Evolutionary conservation across 2,888 invertebrate species (phyloP).

Genomic region (Trypoxylon attenuatum): DNA sequence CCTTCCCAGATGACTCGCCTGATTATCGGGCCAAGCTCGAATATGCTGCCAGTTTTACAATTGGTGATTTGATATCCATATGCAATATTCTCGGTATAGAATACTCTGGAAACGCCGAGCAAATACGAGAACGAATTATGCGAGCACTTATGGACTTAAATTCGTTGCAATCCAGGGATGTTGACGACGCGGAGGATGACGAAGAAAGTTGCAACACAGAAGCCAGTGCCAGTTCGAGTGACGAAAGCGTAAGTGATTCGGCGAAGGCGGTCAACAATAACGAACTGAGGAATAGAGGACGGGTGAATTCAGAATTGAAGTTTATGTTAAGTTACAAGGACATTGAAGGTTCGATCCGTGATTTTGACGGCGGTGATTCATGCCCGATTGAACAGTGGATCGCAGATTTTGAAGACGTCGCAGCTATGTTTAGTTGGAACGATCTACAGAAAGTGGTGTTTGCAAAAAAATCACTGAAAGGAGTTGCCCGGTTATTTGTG

Average conservation of each 20-base stretch:
- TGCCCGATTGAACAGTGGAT: conserved; percentile 22
- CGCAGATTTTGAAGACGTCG: conserved; percentile 27
- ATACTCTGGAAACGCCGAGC: conserved; percentile 18
- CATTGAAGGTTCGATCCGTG: not conserved
- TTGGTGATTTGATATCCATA: conserved; percentile 24
- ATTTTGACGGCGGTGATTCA: conserved; percentile 12
- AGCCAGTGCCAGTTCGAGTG: not conserved
- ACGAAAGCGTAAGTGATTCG: no score
- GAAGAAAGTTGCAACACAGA: not conserved
- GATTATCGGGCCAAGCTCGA: conserved; percentile 16
- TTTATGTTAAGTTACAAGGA: not conserved
- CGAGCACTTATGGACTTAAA: conserved; percentile 10
- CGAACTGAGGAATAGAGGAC: not conserved
- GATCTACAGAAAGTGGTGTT: conserved; percentile 21
- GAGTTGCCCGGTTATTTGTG: conserved; percentile 11
- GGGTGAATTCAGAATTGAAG: not conserved
- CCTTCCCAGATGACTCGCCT: conserved; percentile 11
- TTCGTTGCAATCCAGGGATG: not conserved
- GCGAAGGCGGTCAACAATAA: no score
- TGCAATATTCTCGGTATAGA: conserved; percentile 28
- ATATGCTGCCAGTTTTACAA: conserved; percentile 8
- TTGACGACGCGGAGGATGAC: not conserved
- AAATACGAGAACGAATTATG: conserved; percentile 9
- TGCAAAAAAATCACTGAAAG: conserved; percentile 17
- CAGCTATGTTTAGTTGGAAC: conserved; percentile 24